Base-by-base conservation (phyloP, 1,140 invertebrate genomes). In the Melanaphis sacchari region DNA sequence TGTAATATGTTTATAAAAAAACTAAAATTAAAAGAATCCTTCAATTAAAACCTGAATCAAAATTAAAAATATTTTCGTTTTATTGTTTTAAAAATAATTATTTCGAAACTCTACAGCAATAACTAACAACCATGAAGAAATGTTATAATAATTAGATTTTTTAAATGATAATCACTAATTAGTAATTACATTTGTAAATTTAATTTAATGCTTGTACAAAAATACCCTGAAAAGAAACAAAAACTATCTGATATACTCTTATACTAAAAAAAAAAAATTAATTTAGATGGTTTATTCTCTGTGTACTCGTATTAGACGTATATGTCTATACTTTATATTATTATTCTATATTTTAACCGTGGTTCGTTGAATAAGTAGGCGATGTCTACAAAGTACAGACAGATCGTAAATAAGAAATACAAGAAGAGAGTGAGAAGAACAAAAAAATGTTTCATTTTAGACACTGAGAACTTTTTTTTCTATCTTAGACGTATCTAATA, bases 301-400 rank as follows among this genome's bases (percentile, higher is more conserved):
- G n/a, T 36, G 38, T 36, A 59, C 59, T 59, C 8, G 26, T 59
- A 59, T 31, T 26, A n/a, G 11, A 18, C 31, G n/a, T 76, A 66
- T 15, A n/a, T n/a, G 7, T 76, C 59, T 3, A 49, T 49, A n/a
- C n/a, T n/a, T n/a, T 54, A 54, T 9, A 54, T 26, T 49, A 59
- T 59, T 66, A 76, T 76, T 76, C n/a, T n/a, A 18, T 41, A 59
- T 90, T 76, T 40, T 59, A 40, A 41, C 52, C 18, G 11, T n/a
- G 49, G 88, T 89, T 41, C 52, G 89, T 66, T 41, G 54, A 46
- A 59, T 40, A 90, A 66, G 89, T 59, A 41, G 89, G 54, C 89
- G 41, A 90, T 31, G 38, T 15, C 59, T 76, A 76, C n/a, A n/a
- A n/a, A n/a, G n/a, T n/a, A n/a, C 18, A 90, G 26, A 41, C 38